Conservation (phyloP, 2,797 vertebrate genomes). For the Percopsis omiscomaycus region DNA sequence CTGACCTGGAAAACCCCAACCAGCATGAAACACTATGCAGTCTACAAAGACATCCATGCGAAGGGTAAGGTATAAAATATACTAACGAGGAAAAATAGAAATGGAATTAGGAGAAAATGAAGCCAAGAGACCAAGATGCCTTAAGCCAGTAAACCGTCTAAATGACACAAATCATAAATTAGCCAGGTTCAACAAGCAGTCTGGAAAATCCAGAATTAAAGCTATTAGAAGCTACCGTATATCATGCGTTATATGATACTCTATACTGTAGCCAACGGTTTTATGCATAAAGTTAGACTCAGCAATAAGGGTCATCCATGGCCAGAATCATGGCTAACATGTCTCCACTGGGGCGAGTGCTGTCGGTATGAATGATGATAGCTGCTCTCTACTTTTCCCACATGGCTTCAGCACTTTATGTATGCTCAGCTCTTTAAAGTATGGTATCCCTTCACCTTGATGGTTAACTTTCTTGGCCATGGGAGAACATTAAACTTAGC, state of each 20-base stretch:
- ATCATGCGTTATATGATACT: background rate
- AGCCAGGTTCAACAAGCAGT: background rate
- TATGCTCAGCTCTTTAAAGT: conserved; percentile 57
- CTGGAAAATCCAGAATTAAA: background rate
- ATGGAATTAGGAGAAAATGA: conserved; percentile 26
- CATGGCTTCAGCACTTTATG: conserved; percentile 61
- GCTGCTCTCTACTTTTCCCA: conserved; percentile 59
- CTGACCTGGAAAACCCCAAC: conserved; percentile 61
- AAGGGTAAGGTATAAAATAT: conserved; percentile 38
- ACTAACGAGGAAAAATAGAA: conserved; percentile 22
- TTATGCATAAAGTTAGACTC: conserved; percentile 40
- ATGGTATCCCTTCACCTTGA: conserved; percentile 22
- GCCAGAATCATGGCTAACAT: conserved; percentile 35
- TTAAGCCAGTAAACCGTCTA: background rate
- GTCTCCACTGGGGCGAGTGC: conserved; percentile 43
- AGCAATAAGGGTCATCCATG: conserved; percentile 45
- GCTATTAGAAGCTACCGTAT: too few species aligned
- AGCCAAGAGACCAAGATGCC: conserved; percentile 1
- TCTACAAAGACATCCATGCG: conserved; percentile 50
- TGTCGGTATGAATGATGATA: conserved; percentile 68
- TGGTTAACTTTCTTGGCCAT: conserved; percentile 16
- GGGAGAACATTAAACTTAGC: background rate
- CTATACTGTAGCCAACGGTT: conserved; percentile 15
- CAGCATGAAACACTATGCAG: conserved; percentile 30
- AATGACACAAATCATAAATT: background rate